A percentile compares a stretch with the other conserved stretches of the same genome.
Evolutionary conservation across 2,113 vertebrate genomes (phyloP).

Genomic region (Pomatostomus ruficeps): DNA sequence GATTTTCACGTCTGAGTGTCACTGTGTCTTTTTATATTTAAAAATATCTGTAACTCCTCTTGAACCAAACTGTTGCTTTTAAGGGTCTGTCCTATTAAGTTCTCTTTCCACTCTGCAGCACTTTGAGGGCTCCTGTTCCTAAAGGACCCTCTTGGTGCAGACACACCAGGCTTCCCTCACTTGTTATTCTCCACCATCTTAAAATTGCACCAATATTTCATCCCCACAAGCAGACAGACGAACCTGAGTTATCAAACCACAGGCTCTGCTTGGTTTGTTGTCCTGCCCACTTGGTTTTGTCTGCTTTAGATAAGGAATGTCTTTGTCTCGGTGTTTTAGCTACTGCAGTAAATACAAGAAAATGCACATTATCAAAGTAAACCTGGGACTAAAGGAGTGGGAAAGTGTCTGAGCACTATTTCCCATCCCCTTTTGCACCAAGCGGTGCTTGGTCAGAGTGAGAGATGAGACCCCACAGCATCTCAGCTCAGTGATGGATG

Average conservation of each 20-base stretch:
- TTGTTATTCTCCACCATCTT: neutral
- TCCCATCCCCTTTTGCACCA: neutral
- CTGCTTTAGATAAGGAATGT: neutral
- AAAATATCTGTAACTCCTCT: neutral
- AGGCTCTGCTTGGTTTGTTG: neutral
- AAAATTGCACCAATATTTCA: neutral
- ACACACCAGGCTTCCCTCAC: neutral
- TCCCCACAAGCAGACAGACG: neutral
- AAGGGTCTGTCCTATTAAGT: neutral
- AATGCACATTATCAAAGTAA: neutral
- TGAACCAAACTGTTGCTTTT: neutral
- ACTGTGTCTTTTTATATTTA: neutral
- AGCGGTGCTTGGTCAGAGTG: neutral
- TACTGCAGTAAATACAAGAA: neutral
- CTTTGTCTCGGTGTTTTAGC: neutral
- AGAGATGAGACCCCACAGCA: slow-evolving; percentile 16
- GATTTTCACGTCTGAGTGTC: neutral
- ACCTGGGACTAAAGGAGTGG: neutral
- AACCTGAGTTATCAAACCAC: neutral
- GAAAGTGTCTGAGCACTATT: neutral
- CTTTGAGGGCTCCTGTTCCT: neutral
- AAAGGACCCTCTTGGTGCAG: neutral
- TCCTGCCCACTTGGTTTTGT: neutral
- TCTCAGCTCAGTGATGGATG: neutral
- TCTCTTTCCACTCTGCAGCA: neutral